Conservation (phyloP, 2,113 vertebrate genomes). For the Aegithalos caudatus region DNA sequence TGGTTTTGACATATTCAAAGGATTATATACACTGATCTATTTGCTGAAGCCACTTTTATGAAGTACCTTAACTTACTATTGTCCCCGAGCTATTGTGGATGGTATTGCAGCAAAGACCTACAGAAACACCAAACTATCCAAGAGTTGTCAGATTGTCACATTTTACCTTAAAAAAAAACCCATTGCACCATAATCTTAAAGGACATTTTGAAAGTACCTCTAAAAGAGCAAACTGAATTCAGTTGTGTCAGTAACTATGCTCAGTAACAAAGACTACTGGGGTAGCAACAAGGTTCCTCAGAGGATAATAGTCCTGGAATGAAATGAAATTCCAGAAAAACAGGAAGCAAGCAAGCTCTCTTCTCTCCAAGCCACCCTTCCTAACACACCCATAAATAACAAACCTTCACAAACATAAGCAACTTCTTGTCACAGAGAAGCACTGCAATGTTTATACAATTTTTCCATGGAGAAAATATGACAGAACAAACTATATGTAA, state of each 20-base stretch:
- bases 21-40: background rate
- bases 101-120: background rate
- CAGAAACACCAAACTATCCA: background rate
- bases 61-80: background rate
- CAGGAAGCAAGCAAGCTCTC: background rate
- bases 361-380: background rate
- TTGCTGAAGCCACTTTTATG: background rate
- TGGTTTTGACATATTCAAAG: background rate
- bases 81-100: accelerated
- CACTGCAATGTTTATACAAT: background rate
- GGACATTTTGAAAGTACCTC: background rate
- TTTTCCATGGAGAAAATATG: background rate
- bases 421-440: background rate
- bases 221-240: background rate
- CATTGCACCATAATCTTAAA: background rate
- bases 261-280: background rate
- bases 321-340: background rate
- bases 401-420: background rate
- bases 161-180: background rate
- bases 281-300: background rate
- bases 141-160: background rate
- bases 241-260: background rate
- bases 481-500: background rate
- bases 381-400: background rate
- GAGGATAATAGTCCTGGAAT: background rate